Evolutionary conservation across 1,140 invertebrate genomes (phyloP).

Genomic region (Drosophila lowei): DNA sequence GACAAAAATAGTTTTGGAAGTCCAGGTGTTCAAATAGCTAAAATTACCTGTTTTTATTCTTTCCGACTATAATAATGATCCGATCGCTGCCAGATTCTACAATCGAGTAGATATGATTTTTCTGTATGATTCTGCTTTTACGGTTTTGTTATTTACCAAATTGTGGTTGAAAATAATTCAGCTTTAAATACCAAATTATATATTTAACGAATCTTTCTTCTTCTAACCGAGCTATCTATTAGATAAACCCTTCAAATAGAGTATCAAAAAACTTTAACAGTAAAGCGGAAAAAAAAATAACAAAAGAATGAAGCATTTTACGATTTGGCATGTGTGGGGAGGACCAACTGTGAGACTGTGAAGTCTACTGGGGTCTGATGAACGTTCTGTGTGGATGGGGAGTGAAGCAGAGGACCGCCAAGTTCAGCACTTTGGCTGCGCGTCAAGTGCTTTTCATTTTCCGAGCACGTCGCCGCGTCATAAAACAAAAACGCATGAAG

Average conservation of each 20-base stretch:
- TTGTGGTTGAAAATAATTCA: too few relatives aligned
- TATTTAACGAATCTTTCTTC: too few relatives aligned
- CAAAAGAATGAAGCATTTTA: constrained; percentile 61
- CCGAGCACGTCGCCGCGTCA: constrained; percentile 76
- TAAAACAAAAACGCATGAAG: constrained; percentile 74
- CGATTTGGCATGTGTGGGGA: constrained; percentile 69
- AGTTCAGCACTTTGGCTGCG: constrained; percentile 72
- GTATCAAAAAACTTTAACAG: constrained; percentile 55
- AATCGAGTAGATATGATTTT: too few relatives aligned
- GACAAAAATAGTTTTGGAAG: not conserved
- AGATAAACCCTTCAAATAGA: constrained; percentile 1
- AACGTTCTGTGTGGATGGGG: constrained; percentile 5
- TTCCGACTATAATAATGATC: not conserved
- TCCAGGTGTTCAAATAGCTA: not conserved
- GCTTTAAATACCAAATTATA: too few relatives aligned
- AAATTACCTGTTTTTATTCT: too few relatives aligned
- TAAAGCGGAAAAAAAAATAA: constrained; percentile 42
- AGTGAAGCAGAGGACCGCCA: constrained; percentile 48
- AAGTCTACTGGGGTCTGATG: constrained; percentile 13
- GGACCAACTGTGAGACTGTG: constrained; percentile 12
- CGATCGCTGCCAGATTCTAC: too few relatives aligned
- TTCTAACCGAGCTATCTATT: not conserved
- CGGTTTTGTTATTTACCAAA: too few relatives aligned
- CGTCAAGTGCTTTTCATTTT: constrained; percentile 80
- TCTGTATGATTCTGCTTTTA: too few relatives aligned